Base-by-base conservation (phyloP, 2,113 vertebrate species). In the Brachyhypopomus gauderio region DNA sequence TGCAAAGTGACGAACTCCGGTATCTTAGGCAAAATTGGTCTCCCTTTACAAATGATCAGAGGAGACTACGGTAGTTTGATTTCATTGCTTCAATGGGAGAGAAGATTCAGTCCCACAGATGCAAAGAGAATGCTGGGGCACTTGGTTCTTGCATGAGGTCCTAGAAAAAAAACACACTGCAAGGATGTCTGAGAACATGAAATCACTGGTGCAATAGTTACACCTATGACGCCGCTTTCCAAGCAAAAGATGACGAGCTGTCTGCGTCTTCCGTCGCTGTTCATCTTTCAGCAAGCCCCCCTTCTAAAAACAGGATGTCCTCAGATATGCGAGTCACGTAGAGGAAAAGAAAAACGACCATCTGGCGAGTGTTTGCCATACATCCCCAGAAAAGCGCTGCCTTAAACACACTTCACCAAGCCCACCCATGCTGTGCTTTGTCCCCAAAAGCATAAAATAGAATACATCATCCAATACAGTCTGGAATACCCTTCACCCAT, bases 111-210 rank as follows among this genome's bases (percentile, higher is more conserved):
- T 52, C 62, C 16, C 20, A 0, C 23, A 75, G 70, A 71, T 41
- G 20, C 8, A 11, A 62, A 60, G 69, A 11, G 41, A 45, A 17
- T 45, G 64, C n/a, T 79, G 59, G 73, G 78, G 78, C 72, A 76
- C 23, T n/a, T 14, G 34, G 27, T 74, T 23, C 19, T 72, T 72
- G 38, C 38, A 55, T 9, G 48, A 73, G 11, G 60, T 80, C 20
- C 55, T 7, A 55, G 25, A 6, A 56, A 59, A 69, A 70, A 9
- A 60, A 55, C 48, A 69, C 16, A 30, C 3, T 69, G 20, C 45
- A 78, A 55, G 16, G 27, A 17, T 59, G 77, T 23, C 27, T 7
- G 11, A 4, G 25, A 66, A 66, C n/a, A 67, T 38, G 41, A 22
- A 11, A 69, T 69, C 45, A 56, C 14, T 5, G 5, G 41, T 63